phyloP scores from a whole-genome alignment of 2,888 invertebrate genomes.

The Capitulum mitella region DNA sequence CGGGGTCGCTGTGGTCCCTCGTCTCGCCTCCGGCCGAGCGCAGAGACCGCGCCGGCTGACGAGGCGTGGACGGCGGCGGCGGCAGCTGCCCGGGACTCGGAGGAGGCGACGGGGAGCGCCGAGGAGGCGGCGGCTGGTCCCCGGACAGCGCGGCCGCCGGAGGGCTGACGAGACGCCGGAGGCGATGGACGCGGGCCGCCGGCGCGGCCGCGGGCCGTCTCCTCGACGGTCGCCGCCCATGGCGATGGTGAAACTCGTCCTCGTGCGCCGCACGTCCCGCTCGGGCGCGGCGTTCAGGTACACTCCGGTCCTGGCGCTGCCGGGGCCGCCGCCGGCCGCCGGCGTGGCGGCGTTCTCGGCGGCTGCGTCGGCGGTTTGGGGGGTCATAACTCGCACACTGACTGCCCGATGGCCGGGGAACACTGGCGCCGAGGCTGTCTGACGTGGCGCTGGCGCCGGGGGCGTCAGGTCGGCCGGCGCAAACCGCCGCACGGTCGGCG shows the following conservation, averaged over 20 bases:
- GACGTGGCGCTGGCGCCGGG: conserved; percentile 36
- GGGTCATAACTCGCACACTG: background rate
- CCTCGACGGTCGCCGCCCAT: conserved; percentile 1
- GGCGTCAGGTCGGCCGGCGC: background rate
- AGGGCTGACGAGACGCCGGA: too few species aligned
- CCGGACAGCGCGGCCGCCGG: too few species aligned
- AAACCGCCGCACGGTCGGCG: background rate
- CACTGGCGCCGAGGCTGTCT: background rate
- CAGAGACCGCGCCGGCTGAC: too few species aligned
- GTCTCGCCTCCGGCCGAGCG: too few species aligned
- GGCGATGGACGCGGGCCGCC: too few species aligned
- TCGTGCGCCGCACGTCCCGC: background rate
- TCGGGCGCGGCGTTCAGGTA: background rate
- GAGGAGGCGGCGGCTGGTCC: too few species aligned
- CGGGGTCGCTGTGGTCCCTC: too few species aligned
- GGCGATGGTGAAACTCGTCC: background rate
- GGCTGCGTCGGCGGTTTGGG: too few species aligned
- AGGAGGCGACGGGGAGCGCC: too few species aligned
- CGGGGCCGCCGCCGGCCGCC: background rate
- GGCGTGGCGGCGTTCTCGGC: background rate
- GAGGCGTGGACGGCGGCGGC: too few species aligned
- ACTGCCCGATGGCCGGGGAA: background rate
- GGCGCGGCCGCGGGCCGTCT: too few species aligned
- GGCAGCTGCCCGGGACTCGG: too few species aligned
- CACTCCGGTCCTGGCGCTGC: background rate